phyloP scores from a whole-genome alignment of 2,113 vertebrate genomes.

The Ammodytes dubius region DNA sequence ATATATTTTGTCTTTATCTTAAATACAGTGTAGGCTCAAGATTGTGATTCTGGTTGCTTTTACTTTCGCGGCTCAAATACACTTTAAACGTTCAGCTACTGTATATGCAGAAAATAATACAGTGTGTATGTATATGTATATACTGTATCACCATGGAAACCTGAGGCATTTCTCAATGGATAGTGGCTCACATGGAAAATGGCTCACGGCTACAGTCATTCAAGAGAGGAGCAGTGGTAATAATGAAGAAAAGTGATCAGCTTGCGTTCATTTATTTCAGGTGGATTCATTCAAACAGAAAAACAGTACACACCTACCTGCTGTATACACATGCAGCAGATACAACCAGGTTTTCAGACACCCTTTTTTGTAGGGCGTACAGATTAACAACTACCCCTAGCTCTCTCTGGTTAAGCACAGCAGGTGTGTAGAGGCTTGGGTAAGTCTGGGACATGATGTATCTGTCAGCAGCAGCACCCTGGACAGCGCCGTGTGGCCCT shows the following conservation, averaged over 20 bases:
- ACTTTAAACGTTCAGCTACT: neutral
- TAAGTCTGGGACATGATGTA: slow-evolving; percentile 64
- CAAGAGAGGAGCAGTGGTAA: neutral
- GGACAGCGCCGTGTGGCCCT: slow-evolving; percentile 79
- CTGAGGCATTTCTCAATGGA: neutral
- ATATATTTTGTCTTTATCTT: neutral
- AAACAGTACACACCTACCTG: neutral
- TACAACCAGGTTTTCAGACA: slow-evolving; percentile 40
- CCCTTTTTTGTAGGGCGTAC: slow-evolving; percentile 37
- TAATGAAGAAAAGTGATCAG: neutral
- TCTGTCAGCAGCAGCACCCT: slow-evolving; percentile 82
- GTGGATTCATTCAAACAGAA: neutral
- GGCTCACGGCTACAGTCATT: neutral
- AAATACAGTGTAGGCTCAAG: neutral
- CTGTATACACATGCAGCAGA: slow-evolving; percentile 32
- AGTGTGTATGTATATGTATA: neutral
- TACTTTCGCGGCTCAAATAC: neutral
- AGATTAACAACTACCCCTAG: slow-evolving; percentile 42
- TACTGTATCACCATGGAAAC: neutral
- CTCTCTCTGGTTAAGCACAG: slow-evolving; percentile 56
- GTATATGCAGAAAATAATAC: neutral
- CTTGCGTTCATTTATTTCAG: neutral
- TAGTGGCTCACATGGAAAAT: neutral
- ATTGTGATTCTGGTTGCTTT: neutral
- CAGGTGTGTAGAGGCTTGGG: slow-evolving; percentile 58